These are phyloP conservation scores for Seriola dumerili DNA, from an alignment of 2,113 vertebrate species.

Conservation along the genomic window DNA sequence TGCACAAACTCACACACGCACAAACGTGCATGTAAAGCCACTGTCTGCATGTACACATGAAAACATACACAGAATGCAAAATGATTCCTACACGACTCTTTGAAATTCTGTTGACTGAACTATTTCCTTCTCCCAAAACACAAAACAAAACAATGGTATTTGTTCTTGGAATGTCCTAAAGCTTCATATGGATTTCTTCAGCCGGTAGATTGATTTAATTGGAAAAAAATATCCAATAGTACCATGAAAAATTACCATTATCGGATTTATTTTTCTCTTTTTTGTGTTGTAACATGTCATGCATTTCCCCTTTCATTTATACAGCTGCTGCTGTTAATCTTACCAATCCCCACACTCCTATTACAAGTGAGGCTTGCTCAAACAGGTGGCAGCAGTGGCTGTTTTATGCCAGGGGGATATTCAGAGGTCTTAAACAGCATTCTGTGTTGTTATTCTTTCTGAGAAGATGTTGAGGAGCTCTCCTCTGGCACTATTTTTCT, in stretches of 20 bases:
- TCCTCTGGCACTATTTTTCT: neutral
- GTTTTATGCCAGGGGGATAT: constrained; percentile 21
- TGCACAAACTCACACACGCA: neutral
- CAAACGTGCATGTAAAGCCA: neutral
- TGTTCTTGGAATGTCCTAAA: neutral
- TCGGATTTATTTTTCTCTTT: neutral
- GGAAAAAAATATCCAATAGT: too few species aligned
- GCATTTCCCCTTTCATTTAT: neutral
- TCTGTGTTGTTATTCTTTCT: constrained; percentile 28
- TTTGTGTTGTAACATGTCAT: neutral
- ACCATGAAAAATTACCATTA: neutral
- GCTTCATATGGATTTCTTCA: neutral
- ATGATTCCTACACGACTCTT: neutral
- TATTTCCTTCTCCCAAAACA: neutral
- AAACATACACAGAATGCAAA: neutral
- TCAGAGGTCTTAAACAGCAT: constrained; percentile 29
- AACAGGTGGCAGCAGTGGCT: constrained; percentile 39
- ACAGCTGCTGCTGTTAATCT: constrained; percentile 41
- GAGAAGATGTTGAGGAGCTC: constrained; percentile 11
- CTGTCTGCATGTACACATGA: neutral
- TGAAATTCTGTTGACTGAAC: constrained; percentile 2
- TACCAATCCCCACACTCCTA: constrained; percentile 12
- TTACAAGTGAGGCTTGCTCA: constrained; percentile 25
- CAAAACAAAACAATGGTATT: neutral
- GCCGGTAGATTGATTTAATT: neutral